phyloP scores from a whole-genome alignment of 2,797 vertebrate genomes.

The Mus minutoides region DNA sequence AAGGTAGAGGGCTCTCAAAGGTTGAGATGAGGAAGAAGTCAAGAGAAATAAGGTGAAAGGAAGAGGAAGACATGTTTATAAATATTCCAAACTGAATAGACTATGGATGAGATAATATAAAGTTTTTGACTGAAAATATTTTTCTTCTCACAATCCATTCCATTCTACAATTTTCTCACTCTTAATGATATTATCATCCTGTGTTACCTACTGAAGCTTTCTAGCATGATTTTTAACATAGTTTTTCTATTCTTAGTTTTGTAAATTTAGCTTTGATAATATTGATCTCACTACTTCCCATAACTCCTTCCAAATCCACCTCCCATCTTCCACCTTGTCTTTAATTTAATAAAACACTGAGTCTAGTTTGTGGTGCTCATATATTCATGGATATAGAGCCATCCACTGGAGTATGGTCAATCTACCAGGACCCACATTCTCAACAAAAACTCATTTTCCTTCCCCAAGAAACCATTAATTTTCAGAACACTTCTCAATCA shows the following conservation, averaged over 20 bases:
- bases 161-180: neutral
- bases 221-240: neutral
- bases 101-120: neutral
- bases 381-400: neutral
- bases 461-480: neutral
- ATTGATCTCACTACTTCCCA: neutral
- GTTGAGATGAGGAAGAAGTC: constrained; percentile 4
- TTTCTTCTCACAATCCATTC: neutral
- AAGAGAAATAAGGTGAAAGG: neutral
- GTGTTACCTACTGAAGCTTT: neutral
- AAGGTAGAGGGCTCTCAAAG: neutral
- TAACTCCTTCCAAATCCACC: neutral
- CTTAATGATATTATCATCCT: neutral
- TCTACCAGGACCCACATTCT: neutral
- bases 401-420: neutral
- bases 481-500: neutral
- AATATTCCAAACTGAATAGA: constrained; percentile 18
- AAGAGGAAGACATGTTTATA: neutral
- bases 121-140: neutral
- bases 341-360: neutral
- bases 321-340: neutral
- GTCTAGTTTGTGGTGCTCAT: neutral
- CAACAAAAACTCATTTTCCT: too few species aligned
- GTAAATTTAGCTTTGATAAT: neutral
- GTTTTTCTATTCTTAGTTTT: neutral